Evolutionary conservation across 2,797 vertebrate genomes (phyloP).

Genomic region (Tenualosa ilisha): DNA sequence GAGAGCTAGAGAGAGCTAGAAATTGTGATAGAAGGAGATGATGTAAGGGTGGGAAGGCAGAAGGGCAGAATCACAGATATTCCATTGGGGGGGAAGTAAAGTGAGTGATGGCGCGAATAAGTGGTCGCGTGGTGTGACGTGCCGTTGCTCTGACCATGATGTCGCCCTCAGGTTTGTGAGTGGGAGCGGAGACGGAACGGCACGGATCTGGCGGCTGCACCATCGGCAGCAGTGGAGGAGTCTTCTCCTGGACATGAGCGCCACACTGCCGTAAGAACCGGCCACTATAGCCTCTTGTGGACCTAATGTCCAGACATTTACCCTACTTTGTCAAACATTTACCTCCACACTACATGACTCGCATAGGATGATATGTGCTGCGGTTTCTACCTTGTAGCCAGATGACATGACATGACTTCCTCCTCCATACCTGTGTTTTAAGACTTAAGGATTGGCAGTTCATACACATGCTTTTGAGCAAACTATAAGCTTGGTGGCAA

Average conservation of each 20-base stretch:
- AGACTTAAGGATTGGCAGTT: too few species aligned
- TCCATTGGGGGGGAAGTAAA: not conserved
- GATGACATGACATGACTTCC: too few species aligned
- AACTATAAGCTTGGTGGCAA: too few species aligned
- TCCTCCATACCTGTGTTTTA: too few species aligned
- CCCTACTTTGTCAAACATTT: too few species aligned
- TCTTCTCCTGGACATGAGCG: slow-evolving; percentile 89
- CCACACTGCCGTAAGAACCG: slow-evolving; percentile 71
- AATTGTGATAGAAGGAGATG: not conserved
- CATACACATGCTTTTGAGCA: too few species aligned
- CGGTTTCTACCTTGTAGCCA: too few species aligned
- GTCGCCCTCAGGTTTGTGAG: slow-evolving; percentile 86
- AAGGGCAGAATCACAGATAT: not conserved
- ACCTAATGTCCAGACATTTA: too few species aligned
- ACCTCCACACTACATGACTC: not conserved
- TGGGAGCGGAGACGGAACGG: slow-evolving; percentile 95
- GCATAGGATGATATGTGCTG: not conserved
- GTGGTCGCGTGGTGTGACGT: not conserved
- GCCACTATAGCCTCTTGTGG: not conserved
- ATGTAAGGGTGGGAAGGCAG: not conserved
- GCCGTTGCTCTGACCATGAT: too few species aligned
- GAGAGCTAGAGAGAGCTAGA: not conserved
- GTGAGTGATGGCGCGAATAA: not conserved
- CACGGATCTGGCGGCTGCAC: slow-evolving; percentile 90
- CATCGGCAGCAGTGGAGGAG: slow-evolving; percentile 90